Evolutionary conservation across 1,140 invertebrate genomes (phyloP).

Genomic region (Caerostris extrusa): DNA sequence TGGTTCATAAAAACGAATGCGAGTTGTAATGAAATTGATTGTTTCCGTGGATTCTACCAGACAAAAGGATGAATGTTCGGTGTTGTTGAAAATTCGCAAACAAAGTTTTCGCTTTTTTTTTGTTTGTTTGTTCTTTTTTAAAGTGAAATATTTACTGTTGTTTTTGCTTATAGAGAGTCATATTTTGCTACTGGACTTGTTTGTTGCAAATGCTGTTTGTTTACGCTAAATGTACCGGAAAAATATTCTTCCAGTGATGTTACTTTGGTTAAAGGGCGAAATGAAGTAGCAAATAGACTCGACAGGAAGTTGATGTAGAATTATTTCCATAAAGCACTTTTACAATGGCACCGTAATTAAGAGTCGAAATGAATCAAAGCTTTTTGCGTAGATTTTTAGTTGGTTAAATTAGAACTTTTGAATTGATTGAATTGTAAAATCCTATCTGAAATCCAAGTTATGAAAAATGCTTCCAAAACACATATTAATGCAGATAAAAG

Average conservation of each 20-base stretch:
- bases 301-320: neutral
- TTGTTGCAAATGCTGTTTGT: neutral
- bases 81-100: slow-evolving; percentile 42
- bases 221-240: neutral
- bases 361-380: neutral
- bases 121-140: slow-evolving; percentile 2
- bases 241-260: neutral
- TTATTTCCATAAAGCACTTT: neutral
- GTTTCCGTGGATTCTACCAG: slow-evolving; percentile 4
- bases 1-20: slow-evolving; percentile 34
- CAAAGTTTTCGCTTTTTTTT: slow-evolving; percentile 21
- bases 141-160: neutral
- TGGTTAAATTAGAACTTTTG: no score
- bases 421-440: no score
- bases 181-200: neutral
- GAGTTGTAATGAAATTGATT: slow-evolving; percentile 27
- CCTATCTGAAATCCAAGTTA: no score
- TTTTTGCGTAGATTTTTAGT: no score
- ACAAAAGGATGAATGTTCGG: slow-evolving; percentile 38
- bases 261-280: neutral
- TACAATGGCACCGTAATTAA: neutral
- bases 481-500: no score
- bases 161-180: neutral
- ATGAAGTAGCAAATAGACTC: neutral
- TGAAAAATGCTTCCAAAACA: no score